Base-by-base conservation (phyloP, 2,888 invertebrate genomes). In the Tiphia femorata region DNA sequence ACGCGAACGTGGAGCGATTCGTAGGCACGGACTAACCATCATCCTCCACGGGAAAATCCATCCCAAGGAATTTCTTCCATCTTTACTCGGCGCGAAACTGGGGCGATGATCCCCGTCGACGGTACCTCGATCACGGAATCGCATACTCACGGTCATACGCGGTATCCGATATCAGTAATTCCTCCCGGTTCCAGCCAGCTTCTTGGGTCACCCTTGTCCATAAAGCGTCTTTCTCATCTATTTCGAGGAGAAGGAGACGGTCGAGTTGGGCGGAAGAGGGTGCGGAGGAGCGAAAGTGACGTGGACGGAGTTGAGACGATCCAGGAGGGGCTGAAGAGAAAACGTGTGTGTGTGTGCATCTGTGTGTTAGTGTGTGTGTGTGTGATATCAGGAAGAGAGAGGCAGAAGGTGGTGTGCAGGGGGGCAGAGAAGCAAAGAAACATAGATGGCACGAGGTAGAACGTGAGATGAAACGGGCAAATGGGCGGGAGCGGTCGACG, bases 141-240 rank as follows among this genome's bases (percentile, higher is more conserved):
- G 51, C 63, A 63, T 64, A 54, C 57, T 56, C 55, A 41, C 44
- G 41, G 30, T 55, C 57, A 48, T 58, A 54, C 56, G 48, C 52
- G 41, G n/a, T 61, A 62, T 64, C 67, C 71, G 67, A 70, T 73
- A 74, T 75, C 75, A 56, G 70, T 73, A 69, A 75, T 75, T 75
- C 66, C 68, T 70, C 49, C 58, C 48, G 56, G 47, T 65, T 65
- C 47, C 53, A 47, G 50, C 20, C 55, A 69, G 66, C 67, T 68
- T 53, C 67, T 58, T 53, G 52, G 67, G 70, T 67, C 62, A 69
- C 69, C 69, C 69, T 57, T 43, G 64, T 62, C 62, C 62, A 64
- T 62, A 62, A 69, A 69, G 58, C 69, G 61, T 41, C 43, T 17
- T 14, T 23, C 49, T 62, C 56, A 56, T 52, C 47, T 23, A 41